Evolutionary conservation across 2,888 invertebrate species (phyloP), one percentile per base, ranked within the genome.

Genomic region (Stenchaetothrips biformis): DNA sequence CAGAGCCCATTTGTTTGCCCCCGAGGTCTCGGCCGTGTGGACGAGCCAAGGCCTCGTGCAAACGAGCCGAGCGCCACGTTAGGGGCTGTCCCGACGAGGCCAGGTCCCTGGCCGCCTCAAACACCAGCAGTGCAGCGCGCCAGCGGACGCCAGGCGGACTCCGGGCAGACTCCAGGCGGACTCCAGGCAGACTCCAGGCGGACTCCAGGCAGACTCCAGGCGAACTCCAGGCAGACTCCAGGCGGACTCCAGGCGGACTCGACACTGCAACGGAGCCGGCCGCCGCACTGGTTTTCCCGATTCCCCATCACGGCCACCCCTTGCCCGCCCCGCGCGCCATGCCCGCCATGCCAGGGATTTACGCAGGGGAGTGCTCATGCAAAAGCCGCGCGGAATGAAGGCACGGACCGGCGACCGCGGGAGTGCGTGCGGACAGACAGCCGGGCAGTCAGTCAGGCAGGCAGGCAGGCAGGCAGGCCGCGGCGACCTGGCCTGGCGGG

Each of bases 331-430:
- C 67, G n/a, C 25, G 7, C 67, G 21, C 25, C 67, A 18, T 8
- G 4, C 67, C 67, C 67, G 53, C 67, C 67, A 1, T 25, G 9
- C 67, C 25, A 59, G 59, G 67, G 67, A 21, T 21, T 67, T 67
- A 67, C 67, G 67, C 67, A 21, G 67, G 53, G 25, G 25, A 74
- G 21, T 74, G 59, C 59, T 18, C 59, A 74, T 74, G 25, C 67
- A 74, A 25, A 74, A 74, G 67, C 67, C 4, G 67, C 67, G 25
- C 21, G n/a, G 7, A 21, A 53, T 18, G 53, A 53, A n/a, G n/a
- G 53, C 53, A 11, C 18, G 53, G 53, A 18, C 16, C 13, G 37
- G 37, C 37, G 37, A 2, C 2, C 21, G 67, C 7, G 8, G 67
- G 67, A 25, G 67, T 11, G 67, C 25, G 67, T 37, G 37, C 37